Evolutionary conservation across 1,140 invertebrate species (phyloP).

Genomic region (Eumaeus atala): DNA sequence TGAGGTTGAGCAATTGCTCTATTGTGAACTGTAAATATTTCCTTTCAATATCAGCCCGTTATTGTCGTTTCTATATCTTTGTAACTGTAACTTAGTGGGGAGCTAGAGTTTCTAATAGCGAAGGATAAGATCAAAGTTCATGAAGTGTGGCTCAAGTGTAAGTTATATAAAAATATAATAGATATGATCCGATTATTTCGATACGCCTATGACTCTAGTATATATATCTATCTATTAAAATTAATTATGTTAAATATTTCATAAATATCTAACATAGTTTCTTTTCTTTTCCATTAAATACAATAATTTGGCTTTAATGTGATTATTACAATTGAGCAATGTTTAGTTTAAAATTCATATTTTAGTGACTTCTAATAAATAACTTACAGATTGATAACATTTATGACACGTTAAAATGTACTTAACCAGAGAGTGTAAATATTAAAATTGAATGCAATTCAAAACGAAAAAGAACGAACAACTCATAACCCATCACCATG

Average conservation of each 20-base stretch:
- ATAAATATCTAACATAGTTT: too few relatives aligned
- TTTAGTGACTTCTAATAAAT: too few relatives aligned
- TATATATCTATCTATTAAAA: too few relatives aligned
- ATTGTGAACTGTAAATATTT: constrained; percentile 21
- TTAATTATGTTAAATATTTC: too few relatives aligned
- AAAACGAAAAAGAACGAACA: neutral
- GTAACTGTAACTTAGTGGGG: constrained; percentile 29
- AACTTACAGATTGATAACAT: too few relatives aligned
- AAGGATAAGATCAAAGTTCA: constrained; percentile 24
- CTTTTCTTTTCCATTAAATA: too few relatives aligned
- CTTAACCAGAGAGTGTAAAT: neutral
- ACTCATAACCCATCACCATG: constrained; percentile 8
- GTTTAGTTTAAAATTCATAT: neutral
- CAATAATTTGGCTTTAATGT: too few relatives aligned
- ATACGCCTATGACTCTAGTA: too few relatives aligned
- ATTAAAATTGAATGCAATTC: neutral
- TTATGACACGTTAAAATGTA: neutral
- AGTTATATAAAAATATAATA: too few relatives aligned
- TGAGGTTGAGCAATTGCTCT: constrained; percentile 18
- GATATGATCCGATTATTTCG: too few relatives aligned
- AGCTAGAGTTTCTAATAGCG: constrained; percentile 25
- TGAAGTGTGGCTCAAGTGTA: neutral
- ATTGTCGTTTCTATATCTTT: constrained; percentile 22
- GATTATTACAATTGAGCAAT: neutral
- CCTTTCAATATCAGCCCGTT: constrained; percentile 16